phyloP scores from a whole-genome alignment of 1,140 invertebrate genomes.

The Cephus cinctus region DNA sequence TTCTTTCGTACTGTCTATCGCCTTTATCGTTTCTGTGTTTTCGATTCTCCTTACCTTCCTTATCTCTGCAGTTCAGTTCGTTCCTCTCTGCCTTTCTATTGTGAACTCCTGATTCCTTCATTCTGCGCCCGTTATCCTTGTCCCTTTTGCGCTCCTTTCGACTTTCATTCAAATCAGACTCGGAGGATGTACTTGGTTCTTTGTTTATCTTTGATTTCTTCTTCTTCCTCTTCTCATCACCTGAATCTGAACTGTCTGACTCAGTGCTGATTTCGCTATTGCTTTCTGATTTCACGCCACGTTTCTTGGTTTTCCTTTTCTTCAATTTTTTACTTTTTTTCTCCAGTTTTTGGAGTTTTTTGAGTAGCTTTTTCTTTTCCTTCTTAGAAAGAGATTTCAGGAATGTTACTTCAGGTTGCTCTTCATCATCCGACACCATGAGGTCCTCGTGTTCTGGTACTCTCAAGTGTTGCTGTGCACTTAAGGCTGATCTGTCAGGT shows the following conservation, averaged over 20 bases:
- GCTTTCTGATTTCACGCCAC: conserved; percentile 30
- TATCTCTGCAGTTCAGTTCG: conserved; percentile 16
- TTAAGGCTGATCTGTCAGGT: conserved; percentile 54
- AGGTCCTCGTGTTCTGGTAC: conserved; percentile 48
- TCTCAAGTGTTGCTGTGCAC: conserved; percentile 61
- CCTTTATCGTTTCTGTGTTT: conserved; percentile 18
- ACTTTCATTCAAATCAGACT: conserved; percentile 28
- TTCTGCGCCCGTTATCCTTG: conserved; percentile 28
- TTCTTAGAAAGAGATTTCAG: conserved; percentile 81
- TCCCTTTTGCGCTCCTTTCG: conserved; percentile 27
- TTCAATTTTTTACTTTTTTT: conserved; percentile 59
- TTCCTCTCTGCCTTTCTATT: too few species aligned
- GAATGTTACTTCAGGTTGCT: conserved; percentile 70
- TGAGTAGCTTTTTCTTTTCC: conserved; percentile 87
- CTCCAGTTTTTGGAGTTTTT: conserved; percentile 78
- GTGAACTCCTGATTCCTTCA: conserved; percentile 24
- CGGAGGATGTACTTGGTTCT: conserved; percentile 14
- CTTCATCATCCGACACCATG: conserved; percentile 62
- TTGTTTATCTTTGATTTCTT: conserved; percentile 18
- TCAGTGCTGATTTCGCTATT: conserved; percentile 22
- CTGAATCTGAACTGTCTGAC: conserved; percentile 7
- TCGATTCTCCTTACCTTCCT: conserved; percentile 19
- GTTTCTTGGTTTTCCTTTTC: conserved; percentile 59
- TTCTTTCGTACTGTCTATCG: conserved; percentile 1
- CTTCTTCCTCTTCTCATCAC: conserved; percentile 24